A percentile compares a stretch with the other conserved stretches of the same genome.
Evolutionary conservation across 92 coral and sea anemone species (phyloP).

Genomic region (Phenganax stokvisi): DNA sequence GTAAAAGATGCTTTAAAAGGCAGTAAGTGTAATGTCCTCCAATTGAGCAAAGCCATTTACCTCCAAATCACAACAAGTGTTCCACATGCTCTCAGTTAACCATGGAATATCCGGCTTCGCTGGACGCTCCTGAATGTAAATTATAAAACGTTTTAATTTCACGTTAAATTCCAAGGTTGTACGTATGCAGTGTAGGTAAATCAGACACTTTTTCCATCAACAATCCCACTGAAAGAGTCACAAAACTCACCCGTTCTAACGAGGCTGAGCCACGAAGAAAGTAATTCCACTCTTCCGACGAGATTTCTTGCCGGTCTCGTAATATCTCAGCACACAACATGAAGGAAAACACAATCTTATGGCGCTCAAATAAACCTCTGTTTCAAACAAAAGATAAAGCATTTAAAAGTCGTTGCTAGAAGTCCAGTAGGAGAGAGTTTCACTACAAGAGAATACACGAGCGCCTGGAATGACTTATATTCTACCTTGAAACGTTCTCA

Average conservation of each 20-base stretch:
- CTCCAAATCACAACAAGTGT: conserved; percentile 90
- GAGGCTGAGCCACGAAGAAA: conserved; percentile 90
- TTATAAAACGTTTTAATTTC: not conserved
- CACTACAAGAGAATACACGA: not conserved
- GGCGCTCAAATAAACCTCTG: conserved; percentile 94
- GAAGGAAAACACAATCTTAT: conserved; percentile 91
- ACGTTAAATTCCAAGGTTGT: not conserved
- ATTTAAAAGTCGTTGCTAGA: not conserved
- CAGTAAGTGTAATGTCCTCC: no score
- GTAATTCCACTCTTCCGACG: conserved; percentile 86
- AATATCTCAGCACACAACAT: conserved; percentile 96
- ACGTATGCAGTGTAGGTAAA: not conserved
- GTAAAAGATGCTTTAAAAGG: no score
- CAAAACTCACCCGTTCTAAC: conserved; percentile 68
- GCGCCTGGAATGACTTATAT: not conserved
- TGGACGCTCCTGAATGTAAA: conserved; percentile 70
- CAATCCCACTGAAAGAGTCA: not conserved
- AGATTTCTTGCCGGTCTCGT: conserved; percentile 79
- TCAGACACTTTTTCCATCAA: not conserved
- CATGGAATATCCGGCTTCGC: conserved; percentile 83
- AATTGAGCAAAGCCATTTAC: conserved; percentile 21
- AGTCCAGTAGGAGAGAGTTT: not conserved
- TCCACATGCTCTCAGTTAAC: conserved; percentile 80
- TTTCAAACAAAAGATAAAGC: not conserved
- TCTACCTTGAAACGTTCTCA: conserved; percentile 89